Conservation (phyloP, 2,888 invertebrate genomes). For the Opisthograptis luteolata region DNA sequence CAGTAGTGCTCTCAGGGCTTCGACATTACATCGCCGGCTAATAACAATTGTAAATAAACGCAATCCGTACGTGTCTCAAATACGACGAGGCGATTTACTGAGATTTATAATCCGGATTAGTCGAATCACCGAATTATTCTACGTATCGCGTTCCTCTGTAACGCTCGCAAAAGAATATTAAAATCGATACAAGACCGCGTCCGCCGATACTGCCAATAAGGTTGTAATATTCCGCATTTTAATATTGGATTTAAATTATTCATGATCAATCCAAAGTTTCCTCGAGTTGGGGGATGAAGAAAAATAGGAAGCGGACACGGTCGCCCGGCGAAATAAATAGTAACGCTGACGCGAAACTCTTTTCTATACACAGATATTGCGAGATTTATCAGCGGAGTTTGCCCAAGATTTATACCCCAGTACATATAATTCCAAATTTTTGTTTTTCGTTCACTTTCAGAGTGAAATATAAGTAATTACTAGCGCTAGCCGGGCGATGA, state of each 20-base stretch:
- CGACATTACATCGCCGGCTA: slow-evolving; percentile 20
- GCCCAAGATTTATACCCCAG: slow-evolving; percentile 54
- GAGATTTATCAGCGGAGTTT: slow-evolving; percentile 59
- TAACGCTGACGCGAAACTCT: slow-evolving; percentile 58
- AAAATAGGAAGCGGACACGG: slow-evolving; percentile 59
- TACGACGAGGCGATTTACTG: slow-evolving; percentile 58
- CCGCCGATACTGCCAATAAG: slow-evolving; percentile 31
- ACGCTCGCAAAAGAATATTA: slow-evolving; percentile 31
- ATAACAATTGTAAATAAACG: slow-evolving; percentile 56
- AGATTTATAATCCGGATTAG: slow-evolving; percentile 57
- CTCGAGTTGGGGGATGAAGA: slow-evolving; percentile 56
- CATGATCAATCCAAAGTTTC: slow-evolving; percentile 74
- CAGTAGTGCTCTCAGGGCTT: slow-evolving; percentile 5
- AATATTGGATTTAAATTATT: slow-evolving; percentile 68
- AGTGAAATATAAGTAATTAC: slow-evolving; percentile 39
- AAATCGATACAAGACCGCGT: slow-evolving; percentile 39
- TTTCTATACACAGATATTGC: slow-evolving; percentile 53
- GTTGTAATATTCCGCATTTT: slow-evolving; percentile 60
- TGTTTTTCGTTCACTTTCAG: slow-evolving; percentile 46
- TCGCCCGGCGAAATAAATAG: slow-evolving; percentile 57
- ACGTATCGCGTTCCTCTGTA: slow-evolving; percentile 39
- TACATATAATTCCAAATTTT: slow-evolving; percentile 54
- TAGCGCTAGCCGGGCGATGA: slow-evolving; percentile 31
- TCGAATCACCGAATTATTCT: slow-evolving; percentile 51
- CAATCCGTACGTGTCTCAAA: slow-evolving; percentile 61